Evolutionary conservation across 2,113 vertebrate genomes (phyloP).

Genomic region (Alectura lathami): DNA sequence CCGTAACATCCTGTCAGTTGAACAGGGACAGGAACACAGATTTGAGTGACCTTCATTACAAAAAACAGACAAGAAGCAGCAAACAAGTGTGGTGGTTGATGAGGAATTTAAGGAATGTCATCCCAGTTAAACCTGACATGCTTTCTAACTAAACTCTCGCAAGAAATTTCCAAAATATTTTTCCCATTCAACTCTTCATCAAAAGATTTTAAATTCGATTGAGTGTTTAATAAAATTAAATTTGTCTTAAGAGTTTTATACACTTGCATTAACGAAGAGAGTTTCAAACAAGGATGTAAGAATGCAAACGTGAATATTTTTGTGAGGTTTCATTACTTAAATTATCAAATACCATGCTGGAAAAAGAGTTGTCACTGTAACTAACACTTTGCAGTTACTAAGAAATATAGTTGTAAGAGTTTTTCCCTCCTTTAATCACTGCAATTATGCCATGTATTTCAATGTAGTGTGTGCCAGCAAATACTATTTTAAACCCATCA

Average conservation of each 20-base stretch:
- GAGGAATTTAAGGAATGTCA: not conserved
- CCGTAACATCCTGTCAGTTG: not conserved
- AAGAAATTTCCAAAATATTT: not conserved
- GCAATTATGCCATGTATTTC: not conserved
- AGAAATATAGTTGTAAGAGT: not conserved
- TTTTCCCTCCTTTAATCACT: not conserved
- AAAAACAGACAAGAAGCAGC: not conserved
- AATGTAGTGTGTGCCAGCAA: not conserved
- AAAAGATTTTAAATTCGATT: not conserved
- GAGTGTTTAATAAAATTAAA: not conserved
- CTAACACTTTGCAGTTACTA: not conserved
- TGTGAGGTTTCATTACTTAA: not conserved
- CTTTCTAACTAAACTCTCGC: not conserved
- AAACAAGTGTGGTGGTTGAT: not conserved
- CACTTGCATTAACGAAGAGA: not conserved
- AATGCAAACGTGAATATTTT: not conserved
- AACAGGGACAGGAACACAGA: not conserved
- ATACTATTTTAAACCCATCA: not conserved
- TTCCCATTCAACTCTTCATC: not conserved
- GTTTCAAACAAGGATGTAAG: not conserved
- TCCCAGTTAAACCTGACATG: not conserved
- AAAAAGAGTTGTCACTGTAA: not conserved
- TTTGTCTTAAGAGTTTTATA: not conserved
- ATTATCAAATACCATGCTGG: not conserved
- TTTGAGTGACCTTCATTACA: not conserved